phyloP scores from a whole-genome alignment of 1,140 invertebrate species.

The Pseudomyrmex cubaensis region DNA sequence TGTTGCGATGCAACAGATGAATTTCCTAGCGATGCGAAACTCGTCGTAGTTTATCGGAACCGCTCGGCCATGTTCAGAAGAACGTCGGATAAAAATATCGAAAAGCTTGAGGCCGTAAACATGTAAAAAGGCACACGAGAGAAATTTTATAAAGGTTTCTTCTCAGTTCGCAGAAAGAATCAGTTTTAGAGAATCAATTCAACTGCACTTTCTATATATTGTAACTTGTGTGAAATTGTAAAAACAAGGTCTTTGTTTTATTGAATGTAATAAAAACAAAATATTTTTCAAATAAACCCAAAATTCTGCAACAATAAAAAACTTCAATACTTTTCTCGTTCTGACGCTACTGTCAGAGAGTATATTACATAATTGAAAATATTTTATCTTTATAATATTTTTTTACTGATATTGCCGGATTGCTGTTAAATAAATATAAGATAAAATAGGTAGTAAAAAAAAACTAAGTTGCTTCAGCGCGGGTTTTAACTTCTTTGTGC shows the following conservation, averaged over 20 bases:
- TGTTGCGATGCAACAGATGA: constrained; percentile 53
- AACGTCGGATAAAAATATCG: constrained; percentile 51
- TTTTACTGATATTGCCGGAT: background rate
- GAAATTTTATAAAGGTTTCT: background rate
- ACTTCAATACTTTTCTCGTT: background rate
- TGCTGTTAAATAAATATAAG: background rate
- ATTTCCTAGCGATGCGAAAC: constrained; percentile 20
- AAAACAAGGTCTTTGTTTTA: background rate
- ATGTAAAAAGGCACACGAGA: background rate
- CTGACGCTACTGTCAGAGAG: background rate
- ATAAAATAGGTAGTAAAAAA: background rate
- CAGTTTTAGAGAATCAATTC: constrained; percentile 20
- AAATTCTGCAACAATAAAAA: background rate
- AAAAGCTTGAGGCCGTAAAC: constrained; percentile 3
- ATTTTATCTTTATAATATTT: background rate
- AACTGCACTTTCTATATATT: background rate
- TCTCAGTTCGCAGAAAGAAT: background rate
- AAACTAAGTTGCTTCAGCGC: background rate
- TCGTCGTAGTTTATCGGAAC: constrained; percentile 32
- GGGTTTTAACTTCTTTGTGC: background rate
- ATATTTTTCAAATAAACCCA: background rate
- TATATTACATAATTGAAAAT: background rate
- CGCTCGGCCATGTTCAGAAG: constrained; percentile 1
- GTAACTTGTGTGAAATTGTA: background rate
- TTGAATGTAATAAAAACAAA: background rate